phyloP scores from a whole-genome alignment of 2,797 vertebrate species.

The Pachyuromys duprasi region DNA sequence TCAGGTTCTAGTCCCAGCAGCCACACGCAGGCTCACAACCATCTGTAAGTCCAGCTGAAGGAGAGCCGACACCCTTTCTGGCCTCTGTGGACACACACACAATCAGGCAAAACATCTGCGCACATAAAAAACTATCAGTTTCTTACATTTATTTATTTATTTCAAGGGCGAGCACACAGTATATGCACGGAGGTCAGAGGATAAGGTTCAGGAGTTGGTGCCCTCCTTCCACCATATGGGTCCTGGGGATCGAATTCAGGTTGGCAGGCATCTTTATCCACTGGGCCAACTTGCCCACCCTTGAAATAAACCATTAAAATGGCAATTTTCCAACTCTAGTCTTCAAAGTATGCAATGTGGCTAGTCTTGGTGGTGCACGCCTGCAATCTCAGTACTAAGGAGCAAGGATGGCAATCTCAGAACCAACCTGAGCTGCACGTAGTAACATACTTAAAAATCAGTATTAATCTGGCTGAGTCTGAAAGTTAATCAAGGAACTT shows the following conservation, averaged over 20 bases:
- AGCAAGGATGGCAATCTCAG: neutral
- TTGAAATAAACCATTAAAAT: slow-evolving; percentile 46
- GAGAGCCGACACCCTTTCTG: neutral
- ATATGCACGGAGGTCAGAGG: neutral
- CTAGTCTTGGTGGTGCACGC: no score
- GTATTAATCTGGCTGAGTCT: neutral
- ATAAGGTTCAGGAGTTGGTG: neutral
- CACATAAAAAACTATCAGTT: neutral
- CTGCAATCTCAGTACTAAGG: neutral
- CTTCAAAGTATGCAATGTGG: slow-evolving; percentile 33
- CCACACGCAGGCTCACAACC: neutral
- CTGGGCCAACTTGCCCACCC: neutral
- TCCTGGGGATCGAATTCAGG: neutral
- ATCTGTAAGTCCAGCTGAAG: neutral
- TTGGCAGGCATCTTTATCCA: neutral
- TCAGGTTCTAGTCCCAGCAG: neutral
- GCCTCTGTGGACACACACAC: neutral
- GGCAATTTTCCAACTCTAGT: neutral
- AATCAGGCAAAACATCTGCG: neutral
- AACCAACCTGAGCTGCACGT: neutral
- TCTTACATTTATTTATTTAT: neutral
- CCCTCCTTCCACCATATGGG: neutral
- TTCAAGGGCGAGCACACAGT: neutral
- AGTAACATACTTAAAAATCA: neutral
- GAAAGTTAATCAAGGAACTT: neutral